A percentile compares a stretch with the other conserved stretches of the same genome.
phyloP scores from a whole-genome alignment of 1,140 invertebrate genomes.

The Nasonia vitripennis region DNA sequence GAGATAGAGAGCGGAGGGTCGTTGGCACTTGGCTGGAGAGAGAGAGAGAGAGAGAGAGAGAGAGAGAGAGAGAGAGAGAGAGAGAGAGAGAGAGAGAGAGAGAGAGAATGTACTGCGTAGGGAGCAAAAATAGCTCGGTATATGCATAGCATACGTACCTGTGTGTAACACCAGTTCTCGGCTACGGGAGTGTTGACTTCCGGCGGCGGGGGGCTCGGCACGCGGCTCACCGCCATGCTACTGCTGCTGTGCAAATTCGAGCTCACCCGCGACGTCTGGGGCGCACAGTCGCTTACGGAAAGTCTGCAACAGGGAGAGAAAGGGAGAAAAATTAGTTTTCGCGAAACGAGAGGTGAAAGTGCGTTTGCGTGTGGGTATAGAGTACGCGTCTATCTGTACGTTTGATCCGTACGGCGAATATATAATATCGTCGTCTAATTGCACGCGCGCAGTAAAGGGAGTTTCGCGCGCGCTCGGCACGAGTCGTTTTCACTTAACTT shows the following conservation, averaged over 20 bases:
- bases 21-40: not conserved
- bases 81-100: too few relatives aligned
- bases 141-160: slow-evolving; percentile 78
- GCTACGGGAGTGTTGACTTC: slow-evolving; percentile 95
- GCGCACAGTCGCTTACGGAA: slow-evolving; percentile 91
- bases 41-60: too few relatives aligned
- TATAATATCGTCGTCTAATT: not conserved
- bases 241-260: slow-evolving; percentile 83
- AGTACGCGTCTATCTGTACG: not conserved
- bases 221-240: slow-evolving; percentile 93
- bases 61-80: too few relatives aligned
- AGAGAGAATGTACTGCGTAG: too few relatives aligned
- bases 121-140: not conserved
- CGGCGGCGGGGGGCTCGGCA: slow-evolving; percentile 91
- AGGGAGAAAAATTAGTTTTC: not conserved
- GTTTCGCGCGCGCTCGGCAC: slow-evolving; percentile 13
- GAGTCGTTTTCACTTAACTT: slow-evolving; percentile 68
- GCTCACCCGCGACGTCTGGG: slow-evolving; percentile 87
- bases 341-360: not conserved
- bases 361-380: too few relatives aligned
- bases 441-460: not conserved
- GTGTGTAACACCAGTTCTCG: slow-evolving; percentile 97
- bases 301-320: slow-evolving; percentile 78
- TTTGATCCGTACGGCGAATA: too few relatives aligned
- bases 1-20: not conserved